phyloP scores from a whole-genome alignment of 2,888 invertebrate species.

The Cordilura impudica region DNA sequence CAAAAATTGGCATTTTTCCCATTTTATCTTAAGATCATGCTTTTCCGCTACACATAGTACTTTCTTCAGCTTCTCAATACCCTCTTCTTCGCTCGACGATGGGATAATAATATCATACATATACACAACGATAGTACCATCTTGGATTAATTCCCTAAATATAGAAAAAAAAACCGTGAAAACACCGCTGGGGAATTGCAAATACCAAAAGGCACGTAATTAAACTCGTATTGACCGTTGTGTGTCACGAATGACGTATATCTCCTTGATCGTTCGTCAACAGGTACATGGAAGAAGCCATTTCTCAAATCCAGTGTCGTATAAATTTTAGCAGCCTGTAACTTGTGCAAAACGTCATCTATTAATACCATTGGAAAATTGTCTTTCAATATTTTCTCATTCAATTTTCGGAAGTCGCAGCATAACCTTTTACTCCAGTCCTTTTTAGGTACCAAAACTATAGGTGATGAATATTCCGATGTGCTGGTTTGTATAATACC shows the following conservation, averaged over 20 bases:
- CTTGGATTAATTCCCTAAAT: background rate
- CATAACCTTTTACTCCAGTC: slow-evolving; percentile 65
- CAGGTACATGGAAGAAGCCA: slow-evolving; percentile 6
- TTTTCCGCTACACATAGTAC: background rate
- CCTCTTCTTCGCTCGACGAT: slow-evolving; percentile 35
- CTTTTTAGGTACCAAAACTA: slow-evolving; percentile 65
- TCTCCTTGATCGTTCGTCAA: slow-evolving; percentile 30
- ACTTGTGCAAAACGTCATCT: slow-evolving; percentile 43
- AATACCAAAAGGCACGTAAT: slow-evolving; percentile 49
- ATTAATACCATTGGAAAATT: slow-evolving; percentile 55
- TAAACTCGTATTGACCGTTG: slow-evolving; percentile 52
- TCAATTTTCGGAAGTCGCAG: slow-evolving; percentile 70
- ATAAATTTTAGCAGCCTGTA: slow-evolving; percentile 5
- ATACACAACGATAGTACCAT: background rate
- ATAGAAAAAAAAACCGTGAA: background rate
- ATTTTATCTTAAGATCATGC: slow-evolving; percentile 34
- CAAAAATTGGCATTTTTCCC: slow-evolving; percentile 43
- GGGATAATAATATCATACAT: slow-evolving; percentile 50
- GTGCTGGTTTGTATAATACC: slow-evolving; percentile 69
- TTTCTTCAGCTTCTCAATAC: background rate
- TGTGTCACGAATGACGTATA: slow-evolving; percentile 52
- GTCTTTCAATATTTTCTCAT: slow-evolving; percentile 43
- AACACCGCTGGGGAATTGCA: slow-evolving; percentile 12
- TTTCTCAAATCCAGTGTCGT: slow-evolving; percentile 10
- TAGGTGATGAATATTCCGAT: slow-evolving; percentile 69